These are phyloP conservation scores for Microcebus jonahi DNA, from an alignment of 2,113 vertebrate genomes.

Conservation along the genomic window DNA sequence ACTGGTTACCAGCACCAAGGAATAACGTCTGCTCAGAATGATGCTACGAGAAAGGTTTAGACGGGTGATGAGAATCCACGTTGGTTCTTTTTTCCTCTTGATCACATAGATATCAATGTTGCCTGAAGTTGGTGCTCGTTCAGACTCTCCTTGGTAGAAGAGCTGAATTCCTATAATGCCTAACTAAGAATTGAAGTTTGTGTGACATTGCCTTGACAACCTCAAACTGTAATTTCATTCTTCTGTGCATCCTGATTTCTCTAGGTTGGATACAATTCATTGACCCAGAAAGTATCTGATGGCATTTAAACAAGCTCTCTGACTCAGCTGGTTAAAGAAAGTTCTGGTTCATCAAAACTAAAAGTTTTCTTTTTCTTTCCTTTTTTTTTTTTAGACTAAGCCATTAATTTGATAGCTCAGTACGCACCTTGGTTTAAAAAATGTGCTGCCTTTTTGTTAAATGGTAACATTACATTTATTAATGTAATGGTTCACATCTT, in stretches of 20 bases:
- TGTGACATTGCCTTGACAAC: background rate
- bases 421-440: background rate
- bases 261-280: constrained; percentile 18
- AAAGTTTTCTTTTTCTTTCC: background rate
- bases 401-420: constrained; percentile 4
- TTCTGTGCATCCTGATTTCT: background rate
- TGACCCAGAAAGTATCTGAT: constrained; percentile 56
- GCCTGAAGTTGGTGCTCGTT: background rate
- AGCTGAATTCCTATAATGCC: background rate
- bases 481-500: background rate
- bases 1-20: background rate
- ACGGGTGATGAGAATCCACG: background rate
- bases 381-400: background rate
- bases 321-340: constrained; percentile 57
- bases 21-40: background rate
- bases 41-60: background rate
- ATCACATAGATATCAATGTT: background rate
- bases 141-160: background rate
- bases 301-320: constrained; percentile 18
- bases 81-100: background rate
- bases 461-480: background rate
- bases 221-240: constrained; percentile 29
- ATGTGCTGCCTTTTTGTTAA: constrained; percentile 18
- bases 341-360: constrained; percentile 56
- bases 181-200: background rate